Evolutionary conservation across 2,888 invertebrate species (phyloP).

Genomic region (Cosmia pyralina): DNA sequence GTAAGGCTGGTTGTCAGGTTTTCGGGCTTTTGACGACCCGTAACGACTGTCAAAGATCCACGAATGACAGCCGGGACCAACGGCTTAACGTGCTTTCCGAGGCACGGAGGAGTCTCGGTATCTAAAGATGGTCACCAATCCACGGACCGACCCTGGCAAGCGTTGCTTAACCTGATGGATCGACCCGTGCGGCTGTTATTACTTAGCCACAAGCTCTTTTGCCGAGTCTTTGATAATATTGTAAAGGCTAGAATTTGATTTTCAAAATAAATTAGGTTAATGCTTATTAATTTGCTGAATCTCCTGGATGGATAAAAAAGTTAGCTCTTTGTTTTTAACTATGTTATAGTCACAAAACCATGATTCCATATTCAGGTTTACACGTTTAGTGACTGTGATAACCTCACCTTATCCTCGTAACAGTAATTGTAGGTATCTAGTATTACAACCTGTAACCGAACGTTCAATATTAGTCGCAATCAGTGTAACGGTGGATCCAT

Average conservation of each 20-base stretch:
- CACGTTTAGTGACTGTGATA: neutral
- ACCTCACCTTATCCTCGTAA: neutral
- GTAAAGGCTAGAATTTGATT: neutral
- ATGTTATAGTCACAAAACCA: neutral
- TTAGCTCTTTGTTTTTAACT: neutral
- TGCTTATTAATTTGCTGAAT: neutral
- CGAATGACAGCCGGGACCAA: too few species aligned
- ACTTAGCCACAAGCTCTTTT: too few species aligned
- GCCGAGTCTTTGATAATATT: neutral
- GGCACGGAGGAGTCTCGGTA: too few species aligned
- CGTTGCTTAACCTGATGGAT: too few species aligned
- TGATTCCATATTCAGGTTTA: neutral
- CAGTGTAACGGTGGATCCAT: constrained; percentile 47
- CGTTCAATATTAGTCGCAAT: constrained; percentile 39
- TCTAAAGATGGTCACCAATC: too few species aligned
- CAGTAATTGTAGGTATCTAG: constrained; percentile 16
- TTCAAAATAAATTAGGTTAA: neutral
- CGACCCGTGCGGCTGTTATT: too few species aligned
- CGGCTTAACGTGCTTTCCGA: too few species aligned
- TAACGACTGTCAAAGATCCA: too few species aligned
- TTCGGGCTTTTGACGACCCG: too few species aligned
- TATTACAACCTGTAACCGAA: constrained; percentile 26
- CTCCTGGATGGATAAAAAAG: neutral
- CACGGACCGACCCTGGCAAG: too few species aligned
- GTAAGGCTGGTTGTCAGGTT: too few species aligned